Evolutionary conservation across 2,797 vertebrate species (phyloP).

Genomic region (Pangasius mekongensis): DNA sequence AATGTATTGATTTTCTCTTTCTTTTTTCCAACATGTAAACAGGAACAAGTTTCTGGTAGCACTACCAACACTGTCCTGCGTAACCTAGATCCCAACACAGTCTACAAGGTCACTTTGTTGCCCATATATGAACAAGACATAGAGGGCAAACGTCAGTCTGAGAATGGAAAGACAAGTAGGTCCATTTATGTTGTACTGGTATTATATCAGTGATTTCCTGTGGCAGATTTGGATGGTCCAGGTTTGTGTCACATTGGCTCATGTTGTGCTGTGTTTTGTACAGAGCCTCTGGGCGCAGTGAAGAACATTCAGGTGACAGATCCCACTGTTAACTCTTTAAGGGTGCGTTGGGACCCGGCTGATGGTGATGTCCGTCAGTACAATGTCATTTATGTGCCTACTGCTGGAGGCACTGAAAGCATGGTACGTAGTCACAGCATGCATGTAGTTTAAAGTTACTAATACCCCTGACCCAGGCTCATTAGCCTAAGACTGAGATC

Average conservation of each 20-base stretch:
- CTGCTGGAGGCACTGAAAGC: slow-evolving; percentile 78
- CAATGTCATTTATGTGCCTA: slow-evolving; percentile 84
- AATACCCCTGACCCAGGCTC: background rate
- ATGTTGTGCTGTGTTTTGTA: slow-evolving; percentile 57
- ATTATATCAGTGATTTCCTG: background rate
- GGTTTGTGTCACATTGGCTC: slow-evolving; percentile 5
- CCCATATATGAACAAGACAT: slow-evolving; percentile 86
- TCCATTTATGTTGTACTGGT: slow-evolving; percentile 38
- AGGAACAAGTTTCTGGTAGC: slow-evolving; percentile 90
- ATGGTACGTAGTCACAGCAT: slow-evolving; percentile 69
- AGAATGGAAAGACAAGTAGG: slow-evolving; percentile 91
- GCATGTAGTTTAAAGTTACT: background rate
- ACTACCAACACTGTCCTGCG: slow-evolving; percentile 85
- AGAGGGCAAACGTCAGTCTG: slow-evolving; percentile 85
- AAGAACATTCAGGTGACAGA: slow-evolving; percentile 90
- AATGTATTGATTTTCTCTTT: background rate
- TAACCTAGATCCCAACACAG: slow-evolving; percentile 83
- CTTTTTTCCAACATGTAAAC: slow-evolving; percentile 40
- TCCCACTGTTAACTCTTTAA: slow-evolving; percentile 89
- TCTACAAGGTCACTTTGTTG: slow-evolving; percentile 86
- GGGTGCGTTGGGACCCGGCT: slow-evolving; percentile 91
- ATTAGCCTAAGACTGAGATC: background rate
- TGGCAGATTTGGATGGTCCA: background rate
- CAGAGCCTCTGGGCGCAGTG: slow-evolving; percentile 87
- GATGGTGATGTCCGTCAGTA: slow-evolving; percentile 93